Percentiles rank a stretch among this genome's conserved stretches.
Evolutionary conservation across 2,113 vertebrate genomes (phyloP).

Genomic region (Andinoacara biseriatus): DNA sequence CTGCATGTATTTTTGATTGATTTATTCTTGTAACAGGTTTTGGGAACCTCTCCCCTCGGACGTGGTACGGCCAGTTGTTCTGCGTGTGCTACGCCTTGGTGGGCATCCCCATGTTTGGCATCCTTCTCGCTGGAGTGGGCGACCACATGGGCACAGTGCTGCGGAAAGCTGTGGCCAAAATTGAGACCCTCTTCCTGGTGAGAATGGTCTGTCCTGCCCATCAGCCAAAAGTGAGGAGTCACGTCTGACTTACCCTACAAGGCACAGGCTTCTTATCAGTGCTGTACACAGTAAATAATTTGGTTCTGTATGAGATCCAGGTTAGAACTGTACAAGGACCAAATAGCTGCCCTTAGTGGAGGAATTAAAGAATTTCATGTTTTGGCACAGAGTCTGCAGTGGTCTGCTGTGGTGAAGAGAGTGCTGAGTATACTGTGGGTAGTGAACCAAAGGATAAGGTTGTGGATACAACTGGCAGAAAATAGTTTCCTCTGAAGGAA

Average conservation of each 20-base stretch:
- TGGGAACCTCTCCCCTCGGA: conserved; percentile 87
- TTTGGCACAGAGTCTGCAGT: too few species aligned
- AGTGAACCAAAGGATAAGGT: too few species aligned
- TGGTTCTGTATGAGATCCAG: not conserved
- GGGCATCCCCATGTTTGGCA: conserved; percentile 92
- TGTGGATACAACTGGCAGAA: too few species aligned
- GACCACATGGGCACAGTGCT: conserved; percentile 90
- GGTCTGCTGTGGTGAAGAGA: too few species aligned
- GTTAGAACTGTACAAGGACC: not conserved
- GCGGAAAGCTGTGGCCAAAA: conserved; percentile 85
- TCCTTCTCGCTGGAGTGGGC: conserved; percentile 89
- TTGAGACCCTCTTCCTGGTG: conserved; percentile 90
- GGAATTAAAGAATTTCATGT: too few species aligned
- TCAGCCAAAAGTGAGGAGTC: conserved; percentile 20
- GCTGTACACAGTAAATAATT: not conserved
- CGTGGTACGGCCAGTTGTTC: conserved; percentile 85
- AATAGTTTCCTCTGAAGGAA: too few species aligned
- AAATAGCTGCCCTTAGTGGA: not conserved
- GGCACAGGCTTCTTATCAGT: not conserved
- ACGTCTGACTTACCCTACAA: not conserved
- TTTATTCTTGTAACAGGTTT: conserved; percentile 79
- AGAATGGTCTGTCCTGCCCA: conserved; percentile 60
- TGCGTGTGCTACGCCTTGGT: conserved; percentile 91
- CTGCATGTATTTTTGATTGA: not conserved
- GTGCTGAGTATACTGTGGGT: too few species aligned